Evolutionary conservation across 1,140 invertebrate genomes (phyloP).

Genomic region (Papilio glaucus): DNA sequence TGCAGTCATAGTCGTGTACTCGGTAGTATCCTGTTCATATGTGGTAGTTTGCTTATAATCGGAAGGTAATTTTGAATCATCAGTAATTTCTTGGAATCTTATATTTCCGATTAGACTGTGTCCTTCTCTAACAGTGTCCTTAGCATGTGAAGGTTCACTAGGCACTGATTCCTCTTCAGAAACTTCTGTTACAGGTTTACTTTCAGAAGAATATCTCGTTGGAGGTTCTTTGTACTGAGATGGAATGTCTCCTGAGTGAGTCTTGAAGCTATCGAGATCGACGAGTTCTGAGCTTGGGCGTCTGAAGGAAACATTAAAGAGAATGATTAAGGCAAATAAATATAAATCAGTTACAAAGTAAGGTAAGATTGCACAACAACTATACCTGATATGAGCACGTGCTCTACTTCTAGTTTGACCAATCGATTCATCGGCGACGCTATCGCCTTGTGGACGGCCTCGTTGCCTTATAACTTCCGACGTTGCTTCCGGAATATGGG

Average conservation of each 20-base stretch:
- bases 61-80: conserved; percentile 69
- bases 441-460: conserved; percentile 78
- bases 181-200: conserved; percentile 66
- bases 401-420: conserved; percentile 79
- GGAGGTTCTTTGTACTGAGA: conserved; percentile 77
- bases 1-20: conserved; percentile 85
- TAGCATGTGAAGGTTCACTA: conserved; percentile 54
- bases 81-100: conserved; percentile 68
- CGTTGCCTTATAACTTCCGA: conserved; percentile 76
- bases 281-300: conserved; percentile 90
- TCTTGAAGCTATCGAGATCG: conserved; percentile 91
- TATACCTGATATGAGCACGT: conserved; percentile 79
- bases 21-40: conserved; percentile 85
- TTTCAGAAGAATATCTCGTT: conserved; percentile 72
- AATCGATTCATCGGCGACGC: conserved; percentile 76
- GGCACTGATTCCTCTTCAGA: conserved; percentile 47
- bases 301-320: conserved; percentile 60
- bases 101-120: conserved; percentile 59
- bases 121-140: conserved; percentile 64
- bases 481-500: conserved; percentile 64
- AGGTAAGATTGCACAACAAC: conserved; percentile 11
- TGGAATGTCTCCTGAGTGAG: conserved; percentile 84
- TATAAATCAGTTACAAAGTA: not conserved
- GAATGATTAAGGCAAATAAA: not conserved
- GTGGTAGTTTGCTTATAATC: conserved; percentile 74